Percentiles rank a stretch among this genome's conserved stretches.
phyloP scores from a whole-genome alignment of 1,140 invertebrate species.

The Ostrea denselamellosa region DNA sequence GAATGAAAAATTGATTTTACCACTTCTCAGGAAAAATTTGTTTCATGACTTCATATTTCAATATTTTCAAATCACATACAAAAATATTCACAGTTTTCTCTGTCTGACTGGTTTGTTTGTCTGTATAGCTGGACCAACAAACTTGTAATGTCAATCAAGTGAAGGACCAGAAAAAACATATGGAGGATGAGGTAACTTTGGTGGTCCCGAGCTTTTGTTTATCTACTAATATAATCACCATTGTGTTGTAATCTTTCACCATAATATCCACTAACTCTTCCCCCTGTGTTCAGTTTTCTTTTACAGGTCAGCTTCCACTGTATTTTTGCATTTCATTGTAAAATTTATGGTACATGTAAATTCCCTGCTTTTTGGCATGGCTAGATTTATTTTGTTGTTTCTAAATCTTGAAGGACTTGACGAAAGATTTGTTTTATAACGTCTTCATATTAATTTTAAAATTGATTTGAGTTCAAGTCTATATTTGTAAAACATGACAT shows the following conservation, averaged over 20 bases:
- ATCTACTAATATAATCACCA: constrained; percentile 15
- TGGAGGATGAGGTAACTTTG: constrained; percentile 70
- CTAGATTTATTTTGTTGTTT: background rate
- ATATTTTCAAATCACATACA: background rate
- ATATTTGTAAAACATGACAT: background rate
- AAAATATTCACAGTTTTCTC: background rate
- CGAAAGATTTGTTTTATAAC: no score
- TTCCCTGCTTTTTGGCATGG: background rate
- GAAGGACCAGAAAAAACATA: constrained; percentile 66
- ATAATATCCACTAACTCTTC: background rate
- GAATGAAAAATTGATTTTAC: no score
- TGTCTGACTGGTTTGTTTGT: constrained; percentile 41
- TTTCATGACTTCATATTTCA: background rate
- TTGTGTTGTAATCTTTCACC: background rate
- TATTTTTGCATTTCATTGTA: background rate
- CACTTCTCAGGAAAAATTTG: no score
- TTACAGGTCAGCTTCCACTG: background rate
- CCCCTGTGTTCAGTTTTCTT: background rate
- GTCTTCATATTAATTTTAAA: background rate
- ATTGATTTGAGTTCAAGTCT: background rate
- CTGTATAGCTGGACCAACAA: constrained; percentile 67
- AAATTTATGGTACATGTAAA: background rate
- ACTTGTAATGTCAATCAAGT: constrained; percentile 63
- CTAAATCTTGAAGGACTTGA: no score
- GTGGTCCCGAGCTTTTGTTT: background rate